These are phyloP conservation scores for Eupithecia tripunctaria DNA, from an alignment of 2,888 invertebrate genomes.

Conservation along the genomic window DNA sequence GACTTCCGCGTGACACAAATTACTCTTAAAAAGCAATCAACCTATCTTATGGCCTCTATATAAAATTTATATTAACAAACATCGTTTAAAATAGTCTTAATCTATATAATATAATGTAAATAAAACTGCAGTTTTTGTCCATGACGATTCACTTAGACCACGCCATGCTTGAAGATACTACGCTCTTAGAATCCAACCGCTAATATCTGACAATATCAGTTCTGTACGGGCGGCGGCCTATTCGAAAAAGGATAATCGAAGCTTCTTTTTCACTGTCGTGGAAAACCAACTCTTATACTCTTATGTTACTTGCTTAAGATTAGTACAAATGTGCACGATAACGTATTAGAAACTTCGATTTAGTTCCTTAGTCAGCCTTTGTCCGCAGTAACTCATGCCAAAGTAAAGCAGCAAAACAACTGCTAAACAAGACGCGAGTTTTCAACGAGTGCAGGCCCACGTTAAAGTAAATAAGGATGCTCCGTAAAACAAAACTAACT, in stretches of 20 bases:
- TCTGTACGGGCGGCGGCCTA: neutral
- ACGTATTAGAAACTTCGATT: too few species aligned
- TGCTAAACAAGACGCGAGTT: constrained; percentile 14
- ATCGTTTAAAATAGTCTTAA: constrained; percentile 5
- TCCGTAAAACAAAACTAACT: constrained; percentile 31
- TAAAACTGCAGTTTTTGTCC: constrained; percentile 13
- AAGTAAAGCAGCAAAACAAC: constrained; percentile 14
- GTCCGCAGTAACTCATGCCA: neutral
- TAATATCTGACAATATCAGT: constrained; percentile 5
- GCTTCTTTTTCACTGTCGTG: too few species aligned
- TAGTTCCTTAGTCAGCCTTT: neutral
- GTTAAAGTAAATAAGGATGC: constrained; percentile 27
- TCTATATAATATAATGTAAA: too few species aligned
- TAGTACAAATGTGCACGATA: too few species aligned
- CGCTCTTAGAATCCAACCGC: constrained; percentile 8
- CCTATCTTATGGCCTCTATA: constrained; percentile 29
- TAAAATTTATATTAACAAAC: constrained; percentile 28
- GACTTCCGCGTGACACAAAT: constrained; percentile 21
- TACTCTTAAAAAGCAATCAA: constrained; percentile 23
- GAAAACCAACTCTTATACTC: too few species aligned
- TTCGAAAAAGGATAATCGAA: too few species aligned
- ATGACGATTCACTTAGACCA: constrained; percentile 21
- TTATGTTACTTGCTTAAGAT: too few species aligned
- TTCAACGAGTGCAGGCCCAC: constrained; percentile 22
- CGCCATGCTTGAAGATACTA: constrained; percentile 26